Conservation (phyloP, 2,113 vertebrate genomes). For the Rhadina sibilatrix region DNA sequence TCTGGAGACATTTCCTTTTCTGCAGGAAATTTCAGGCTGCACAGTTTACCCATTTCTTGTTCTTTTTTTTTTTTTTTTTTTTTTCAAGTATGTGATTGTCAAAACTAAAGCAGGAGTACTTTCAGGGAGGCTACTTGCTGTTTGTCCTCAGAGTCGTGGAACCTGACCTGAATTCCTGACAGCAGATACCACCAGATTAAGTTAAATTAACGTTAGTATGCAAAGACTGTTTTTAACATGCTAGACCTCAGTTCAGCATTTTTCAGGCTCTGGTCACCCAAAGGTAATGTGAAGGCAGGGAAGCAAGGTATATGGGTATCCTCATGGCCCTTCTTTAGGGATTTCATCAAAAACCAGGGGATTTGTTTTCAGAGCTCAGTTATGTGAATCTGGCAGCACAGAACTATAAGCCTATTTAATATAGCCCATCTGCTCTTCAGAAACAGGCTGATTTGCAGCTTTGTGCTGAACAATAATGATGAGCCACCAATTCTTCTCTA, state of each 20-base stretch:
- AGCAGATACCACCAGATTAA: background rate
- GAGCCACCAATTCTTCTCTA: background rate
- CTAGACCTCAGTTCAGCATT: background rate
- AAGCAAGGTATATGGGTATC: background rate
- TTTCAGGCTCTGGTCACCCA: background rate
- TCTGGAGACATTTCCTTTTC: background rate
- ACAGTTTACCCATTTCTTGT: background rate
- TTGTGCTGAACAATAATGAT: background rate
- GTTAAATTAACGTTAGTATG: background rate
- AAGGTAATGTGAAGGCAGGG: background rate
- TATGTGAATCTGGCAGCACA: background rate
- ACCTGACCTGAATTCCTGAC: background rate
- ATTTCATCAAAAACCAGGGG: background rate
- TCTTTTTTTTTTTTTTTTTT: background rate
- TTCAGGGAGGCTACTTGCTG: background rate
- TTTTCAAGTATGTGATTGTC: background rate
- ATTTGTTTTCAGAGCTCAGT: constrained; percentile 2
- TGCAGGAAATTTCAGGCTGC: background rate
- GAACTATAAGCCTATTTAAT: constrained; percentile 14
- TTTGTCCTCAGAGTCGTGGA: background rate
- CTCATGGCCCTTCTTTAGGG: background rate
- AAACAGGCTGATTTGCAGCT: background rate
- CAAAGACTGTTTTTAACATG: background rate
- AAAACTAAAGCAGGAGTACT: background rate
- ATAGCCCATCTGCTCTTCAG: background rate